These are phyloP conservation scores for Boulengeromyrus knoepffleri DNA, from an alignment of 2,113 vertebrate genomes.

Conservation along the genomic window DNA sequence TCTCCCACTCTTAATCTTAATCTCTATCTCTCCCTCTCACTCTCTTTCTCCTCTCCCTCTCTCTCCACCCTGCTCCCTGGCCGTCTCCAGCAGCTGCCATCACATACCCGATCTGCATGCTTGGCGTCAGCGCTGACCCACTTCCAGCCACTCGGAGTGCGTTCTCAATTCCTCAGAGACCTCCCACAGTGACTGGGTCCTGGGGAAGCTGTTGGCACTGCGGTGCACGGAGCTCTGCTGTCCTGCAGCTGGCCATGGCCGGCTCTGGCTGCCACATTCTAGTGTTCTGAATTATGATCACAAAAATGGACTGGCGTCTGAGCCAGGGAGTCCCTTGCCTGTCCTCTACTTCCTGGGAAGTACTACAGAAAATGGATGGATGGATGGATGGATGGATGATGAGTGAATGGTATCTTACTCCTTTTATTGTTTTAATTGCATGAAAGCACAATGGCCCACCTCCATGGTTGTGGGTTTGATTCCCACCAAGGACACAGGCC, in stretches of 20 bases:
- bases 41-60: background rate
- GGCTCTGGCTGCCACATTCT: background rate
- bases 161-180: background rate
- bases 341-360: background rate
- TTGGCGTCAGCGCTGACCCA: background rate
- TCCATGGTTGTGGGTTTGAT: background rate
- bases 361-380: background rate
- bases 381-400: background rate
- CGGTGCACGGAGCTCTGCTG: background rate
- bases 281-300: background rate
- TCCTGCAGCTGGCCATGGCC: background rate
- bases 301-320: background rate
- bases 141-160: background rate
- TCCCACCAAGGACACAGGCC: background rate
- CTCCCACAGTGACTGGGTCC: background rate
- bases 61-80: background rate
- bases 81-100: background rate
- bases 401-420: background rate
- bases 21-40: background rate
- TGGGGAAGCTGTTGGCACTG: background rate
- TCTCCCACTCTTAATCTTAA: background rate
- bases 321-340: background rate
- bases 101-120: background rate
- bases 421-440: background rate
- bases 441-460: background rate